Percentiles rank a stretch among this genome's conserved stretches.
Conservation (phyloP, 2,888 invertebrate species). For the Saturnia japonica region DNA sequence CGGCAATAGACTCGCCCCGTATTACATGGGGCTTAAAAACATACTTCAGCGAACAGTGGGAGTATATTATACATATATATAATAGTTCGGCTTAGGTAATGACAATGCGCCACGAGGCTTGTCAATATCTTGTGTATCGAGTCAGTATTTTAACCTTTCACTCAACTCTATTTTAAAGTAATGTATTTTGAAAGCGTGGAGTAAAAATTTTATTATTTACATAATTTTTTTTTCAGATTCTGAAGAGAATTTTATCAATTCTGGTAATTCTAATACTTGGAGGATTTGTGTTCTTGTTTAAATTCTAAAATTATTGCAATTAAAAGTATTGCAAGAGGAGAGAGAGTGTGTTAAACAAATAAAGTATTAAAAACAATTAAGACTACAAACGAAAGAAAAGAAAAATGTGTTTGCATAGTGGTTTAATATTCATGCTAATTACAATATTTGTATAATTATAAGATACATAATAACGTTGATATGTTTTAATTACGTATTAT, state of each 20-base stretch:
- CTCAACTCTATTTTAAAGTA: no score
- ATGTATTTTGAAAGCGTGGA: background rate
- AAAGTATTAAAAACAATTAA: background rate
- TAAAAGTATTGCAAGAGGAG: background rate
- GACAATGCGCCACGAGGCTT: no score
- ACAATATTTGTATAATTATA: no score
- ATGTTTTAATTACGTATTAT: no score
- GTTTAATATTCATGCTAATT: background rate
- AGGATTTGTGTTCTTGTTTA: conserved; percentile 8
- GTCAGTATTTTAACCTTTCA: no score
- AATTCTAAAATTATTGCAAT: background rate
- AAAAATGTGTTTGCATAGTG: background rate
- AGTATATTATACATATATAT: no score
- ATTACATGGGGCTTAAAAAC: no score
- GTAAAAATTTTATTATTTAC: background rate
- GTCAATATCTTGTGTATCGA: no score
- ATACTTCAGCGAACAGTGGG: no score
- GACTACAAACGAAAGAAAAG: background rate
- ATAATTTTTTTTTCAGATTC: conserved; percentile 16
- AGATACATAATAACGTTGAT: no score
- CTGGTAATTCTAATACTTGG: background rate
- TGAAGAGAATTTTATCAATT: conserved; percentile 11
- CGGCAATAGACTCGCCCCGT: no score
- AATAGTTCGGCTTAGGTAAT: no score
- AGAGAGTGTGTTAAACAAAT: background rate